Evolutionary conservation across 2,113 vertebrate genomes (phyloP), one percentile per base, ranked within the genome.

Genomic region (Hemibagrus wyckioides): DNA sequence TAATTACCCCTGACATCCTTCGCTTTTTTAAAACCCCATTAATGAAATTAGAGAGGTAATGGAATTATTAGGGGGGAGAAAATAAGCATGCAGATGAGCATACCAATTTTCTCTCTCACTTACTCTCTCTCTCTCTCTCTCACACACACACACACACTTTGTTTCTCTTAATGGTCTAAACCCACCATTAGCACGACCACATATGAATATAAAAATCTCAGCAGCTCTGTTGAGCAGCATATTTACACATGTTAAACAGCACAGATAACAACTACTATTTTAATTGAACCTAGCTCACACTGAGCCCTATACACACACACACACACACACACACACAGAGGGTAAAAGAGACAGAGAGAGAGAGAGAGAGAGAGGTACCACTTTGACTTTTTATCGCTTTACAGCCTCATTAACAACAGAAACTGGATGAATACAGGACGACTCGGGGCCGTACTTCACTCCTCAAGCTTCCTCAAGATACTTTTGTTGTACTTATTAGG

Each of bases 1-100:
- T 95, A 95, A 95, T 95, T 95, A 95, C 92, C 91, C 91, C 92
- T 91, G 93, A 93, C 92, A 93, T 91, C 88, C 87, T 89, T 88
- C 73, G 86, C 79, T 86, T 83, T 76, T 89, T 88, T 89, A 67
- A 92, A 92, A 92, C 90, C 91, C 91, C 63, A 87, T 92, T 95
- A 94, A 95, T 94, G 91, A 93, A 94, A 95, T 96, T 94, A 94
- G 63, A 92, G 83, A 90, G 80, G 86, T 93, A 93, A 93, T 90
- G 88, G 86, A 94, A 94, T 93, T 93, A 92, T 94, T 91, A 92
- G 83, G 82, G 90, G 67, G 90, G 85, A 86, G 75, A 90, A 92
- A 91, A 92, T 77, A 41, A 89, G 63, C 54, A 77, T 79, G 83
- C 65, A 61, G 84, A 65, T 83, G 71, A 83, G 86, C 86, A 87